Evolutionary conservation across 1,140 invertebrate genomes (phyloP), one percentile per base, ranked within the genome.

Genomic region (Caenorhabditis latens): DNA sequence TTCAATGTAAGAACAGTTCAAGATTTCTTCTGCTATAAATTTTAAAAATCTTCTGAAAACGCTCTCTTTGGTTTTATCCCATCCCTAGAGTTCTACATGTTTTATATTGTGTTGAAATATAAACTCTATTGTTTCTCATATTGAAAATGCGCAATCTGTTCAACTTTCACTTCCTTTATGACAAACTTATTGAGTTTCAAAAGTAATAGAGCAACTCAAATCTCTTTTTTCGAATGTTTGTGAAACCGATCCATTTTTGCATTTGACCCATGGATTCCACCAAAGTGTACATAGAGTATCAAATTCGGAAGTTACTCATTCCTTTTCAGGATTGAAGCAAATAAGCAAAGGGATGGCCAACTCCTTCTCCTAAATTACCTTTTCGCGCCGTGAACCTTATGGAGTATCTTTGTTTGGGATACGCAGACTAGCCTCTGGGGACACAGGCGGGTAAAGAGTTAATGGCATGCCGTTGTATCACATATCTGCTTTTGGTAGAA

Each of bases 381-480:
- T 79, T 48, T 79, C 71, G 71, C 71, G 71, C 46, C 71, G 71
- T 48, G 43, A 50, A 32, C n/a, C 46, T n/a, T 21, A 79, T 53
- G 46, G 71, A 79, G 71, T 8, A 32, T 50, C 46, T 24, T 9
- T 21, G 46, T 50, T 32, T 13, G 40, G 43, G 71, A 79, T 24
- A 14, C 71, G 71, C 71, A 48, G 71, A 79, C 71, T 46, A 50
- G 71, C 71, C 71, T 79, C 71, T 46, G 71, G 71, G 71, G 71
- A 79, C 71, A 50, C 71, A 79, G 71, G 71, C 71, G 71, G 71
- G 71, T 79, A 79, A 79, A 79, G 71, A 79, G 71, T 79, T 79
- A 79, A 79, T 79, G 71, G 71, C 71, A 79, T 79, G 71, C 71
- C 46, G 71, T 79, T 48, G 71, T 79, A 71, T 71, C 46, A 53